phyloP scores from a whole-genome alignment of 2,113 vertebrate species.

The Petrocephalus zakoni region DNA sequence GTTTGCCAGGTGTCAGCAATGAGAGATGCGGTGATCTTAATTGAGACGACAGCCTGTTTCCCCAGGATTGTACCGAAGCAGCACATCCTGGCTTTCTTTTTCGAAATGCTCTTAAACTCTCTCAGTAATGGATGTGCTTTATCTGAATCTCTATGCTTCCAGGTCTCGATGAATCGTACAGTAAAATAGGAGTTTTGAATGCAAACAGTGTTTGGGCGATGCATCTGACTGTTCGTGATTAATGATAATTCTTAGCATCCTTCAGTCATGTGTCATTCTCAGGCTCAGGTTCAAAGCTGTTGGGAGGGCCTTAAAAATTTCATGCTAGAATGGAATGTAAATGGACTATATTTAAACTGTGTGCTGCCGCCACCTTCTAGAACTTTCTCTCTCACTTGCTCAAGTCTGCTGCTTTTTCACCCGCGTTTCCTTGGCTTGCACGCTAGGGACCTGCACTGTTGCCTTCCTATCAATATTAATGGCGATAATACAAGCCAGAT shows the following conservation, averaged over 20 bases:
- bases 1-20: background rate
- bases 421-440: background rate
- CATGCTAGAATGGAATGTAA: background rate
- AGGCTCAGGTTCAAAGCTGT: background rate
- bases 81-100: background rate
- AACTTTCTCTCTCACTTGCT: background rate
- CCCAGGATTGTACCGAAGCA: background rate
- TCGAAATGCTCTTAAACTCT: background rate
- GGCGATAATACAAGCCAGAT: background rate
- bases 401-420: background rate
- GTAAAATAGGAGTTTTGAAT: background rate
- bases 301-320: background rate
- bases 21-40: background rate
- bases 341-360: background rate
- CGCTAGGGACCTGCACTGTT: background rate
- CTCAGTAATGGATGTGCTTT: background rate
- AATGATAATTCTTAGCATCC: background rate
- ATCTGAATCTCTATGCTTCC: background rate
- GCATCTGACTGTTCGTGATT: background rate
- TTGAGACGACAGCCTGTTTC: background rate
- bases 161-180: background rate
- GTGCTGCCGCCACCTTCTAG: background rate
- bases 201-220: background rate
- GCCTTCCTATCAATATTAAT: background rate
- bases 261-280: background rate